Evolutionary conservation across 2,797 vertebrate genomes (phyloP).

Genomic region (Clarias laeviceps): DNA sequence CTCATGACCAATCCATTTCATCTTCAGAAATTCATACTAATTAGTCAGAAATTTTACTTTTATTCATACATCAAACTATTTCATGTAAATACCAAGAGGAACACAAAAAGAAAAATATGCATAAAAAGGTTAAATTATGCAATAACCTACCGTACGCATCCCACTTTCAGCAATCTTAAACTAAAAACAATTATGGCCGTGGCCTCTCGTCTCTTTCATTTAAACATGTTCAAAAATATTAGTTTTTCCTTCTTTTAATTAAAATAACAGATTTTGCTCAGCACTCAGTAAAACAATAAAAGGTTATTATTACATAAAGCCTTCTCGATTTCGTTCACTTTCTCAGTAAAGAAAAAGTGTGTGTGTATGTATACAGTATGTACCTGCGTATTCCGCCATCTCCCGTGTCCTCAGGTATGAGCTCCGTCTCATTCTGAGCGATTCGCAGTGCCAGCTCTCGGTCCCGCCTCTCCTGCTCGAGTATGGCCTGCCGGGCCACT

Average conservation of each 20-base stretch:
- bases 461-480: slow-evolving; percentile 93
- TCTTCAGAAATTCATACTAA: not conserved
- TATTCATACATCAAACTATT: not conserved
- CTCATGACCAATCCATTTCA: too few relatives aligned
- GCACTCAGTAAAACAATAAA: not conserved
- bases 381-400: slow-evolving; percentile 88
- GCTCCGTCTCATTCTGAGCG: slow-evolving; percentile 90
- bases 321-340: not conserved
- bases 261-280: not conserved
- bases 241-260: too few relatives aligned
- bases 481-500: slow-evolving; percentile 81
- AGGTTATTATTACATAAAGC: not conserved
- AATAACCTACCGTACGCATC: too few relatives aligned
- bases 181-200: not conserved
- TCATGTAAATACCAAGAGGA: not conserved
- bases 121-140: not conserved
- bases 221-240: not conserved
- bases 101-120: not conserved
- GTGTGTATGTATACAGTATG: too few relatives aligned
- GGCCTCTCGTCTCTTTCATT: not conserved
- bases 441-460: slow-evolving; percentile 92
- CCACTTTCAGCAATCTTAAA: not conserved
- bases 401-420: slow-evolving; percentile 85
- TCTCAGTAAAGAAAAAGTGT: too few relatives aligned
- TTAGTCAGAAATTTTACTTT: too few relatives aligned